Percentiles rank a stretch among this genome's conserved stretches.
Conservation (phyloP, 2,797 vertebrate species). For the Prunella strophiata region DNA sequence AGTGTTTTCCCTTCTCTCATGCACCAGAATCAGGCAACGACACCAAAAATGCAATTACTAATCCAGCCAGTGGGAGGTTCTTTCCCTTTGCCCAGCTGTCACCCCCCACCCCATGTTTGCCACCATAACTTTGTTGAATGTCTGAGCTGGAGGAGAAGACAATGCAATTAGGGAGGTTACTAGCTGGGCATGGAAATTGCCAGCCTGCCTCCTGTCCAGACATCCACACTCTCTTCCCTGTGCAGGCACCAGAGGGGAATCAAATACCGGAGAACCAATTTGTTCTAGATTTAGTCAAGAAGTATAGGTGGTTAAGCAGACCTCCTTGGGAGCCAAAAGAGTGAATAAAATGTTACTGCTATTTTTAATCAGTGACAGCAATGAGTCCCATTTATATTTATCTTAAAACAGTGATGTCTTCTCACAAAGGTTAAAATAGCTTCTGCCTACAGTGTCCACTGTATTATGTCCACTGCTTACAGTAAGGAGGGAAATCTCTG, state of each 20-base stretch:
- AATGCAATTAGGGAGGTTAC: background rate
- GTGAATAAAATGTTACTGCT: background rate
- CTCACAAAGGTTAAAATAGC: background rate
- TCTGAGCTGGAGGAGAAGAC: background rate
- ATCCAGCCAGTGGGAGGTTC: background rate
- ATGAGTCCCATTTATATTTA: background rate
- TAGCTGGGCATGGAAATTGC: background rate
- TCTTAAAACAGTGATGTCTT: background rate
- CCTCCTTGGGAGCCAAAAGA: background rate
- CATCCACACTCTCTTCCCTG: background rate
- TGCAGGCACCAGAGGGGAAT: background rate
- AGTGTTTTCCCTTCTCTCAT: background rate
- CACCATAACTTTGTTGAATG: background rate
- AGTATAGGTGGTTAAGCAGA: background rate
- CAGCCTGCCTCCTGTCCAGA: background rate
- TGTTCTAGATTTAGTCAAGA: background rate
- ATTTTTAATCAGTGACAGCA: background rate
- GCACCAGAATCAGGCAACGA: background rate
- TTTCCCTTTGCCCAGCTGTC: background rate
- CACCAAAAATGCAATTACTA: background rate
- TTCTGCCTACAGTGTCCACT: background rate
- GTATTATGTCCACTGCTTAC: background rate
- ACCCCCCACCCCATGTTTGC: background rate
- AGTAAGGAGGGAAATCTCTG: background rate
- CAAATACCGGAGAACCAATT: background rate